These are phyloP conservation scores for Lasioglossum villosulum DNA, from an alignment of 2,888 invertebrate genomes.

Conservation along the genomic window DNA sequence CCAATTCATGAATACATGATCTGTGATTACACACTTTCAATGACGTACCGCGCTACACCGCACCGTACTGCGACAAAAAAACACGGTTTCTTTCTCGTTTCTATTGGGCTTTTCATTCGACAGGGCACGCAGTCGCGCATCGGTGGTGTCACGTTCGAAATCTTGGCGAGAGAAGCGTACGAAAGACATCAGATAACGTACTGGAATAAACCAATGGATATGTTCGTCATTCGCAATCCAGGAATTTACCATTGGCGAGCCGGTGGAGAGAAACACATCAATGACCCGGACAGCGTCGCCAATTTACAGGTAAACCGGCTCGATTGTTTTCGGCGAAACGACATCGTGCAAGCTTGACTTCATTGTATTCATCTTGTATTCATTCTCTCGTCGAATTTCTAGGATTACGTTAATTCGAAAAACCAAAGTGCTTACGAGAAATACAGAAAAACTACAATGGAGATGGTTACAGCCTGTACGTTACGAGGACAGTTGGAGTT, in stretches of 20 bases:
- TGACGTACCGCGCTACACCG: slow-evolving; percentile 56
- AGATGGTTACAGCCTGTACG: slow-evolving; percentile 94
- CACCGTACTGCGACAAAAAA: too few species aligned
- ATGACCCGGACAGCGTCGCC: slow-evolving; percentile 93
- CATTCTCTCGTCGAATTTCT: slow-evolving; percentile 69
- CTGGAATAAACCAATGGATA: slow-evolving; percentile 88
- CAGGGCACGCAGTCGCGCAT: slow-evolving; percentile 89
- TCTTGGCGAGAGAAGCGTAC: slow-evolving; percentile 93
- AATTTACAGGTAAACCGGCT: slow-evolving; percentile 88
- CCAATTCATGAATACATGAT: slow-evolving; percentile 77
- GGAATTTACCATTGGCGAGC: slow-evolving; percentile 98
- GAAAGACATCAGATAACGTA: slow-evolving; percentile 93
- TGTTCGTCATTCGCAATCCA: slow-evolving; percentile 92
- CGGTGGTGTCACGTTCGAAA: slow-evolving; percentile 96
- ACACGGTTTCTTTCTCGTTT: too few species aligned
- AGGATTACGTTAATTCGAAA: slow-evolving; percentile 95
- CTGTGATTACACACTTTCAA: slow-evolving; percentile 73
- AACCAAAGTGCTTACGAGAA: slow-evolving; percentile 93
- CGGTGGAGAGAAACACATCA: slow-evolving; percentile 99
- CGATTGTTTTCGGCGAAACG: background rate
- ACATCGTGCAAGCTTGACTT: background rate
- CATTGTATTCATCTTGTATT: background rate
- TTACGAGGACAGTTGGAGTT: slow-evolving; percentile 97
- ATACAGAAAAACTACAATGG: slow-evolving; percentile 93
- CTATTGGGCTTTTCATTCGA: background rate